A percentile compares a stretch with the other conserved stretches of the same genome.
Evolutionary conservation across 2,113 vertebrate species (phyloP).

Genomic region (Larimichthys crocea): DNA sequence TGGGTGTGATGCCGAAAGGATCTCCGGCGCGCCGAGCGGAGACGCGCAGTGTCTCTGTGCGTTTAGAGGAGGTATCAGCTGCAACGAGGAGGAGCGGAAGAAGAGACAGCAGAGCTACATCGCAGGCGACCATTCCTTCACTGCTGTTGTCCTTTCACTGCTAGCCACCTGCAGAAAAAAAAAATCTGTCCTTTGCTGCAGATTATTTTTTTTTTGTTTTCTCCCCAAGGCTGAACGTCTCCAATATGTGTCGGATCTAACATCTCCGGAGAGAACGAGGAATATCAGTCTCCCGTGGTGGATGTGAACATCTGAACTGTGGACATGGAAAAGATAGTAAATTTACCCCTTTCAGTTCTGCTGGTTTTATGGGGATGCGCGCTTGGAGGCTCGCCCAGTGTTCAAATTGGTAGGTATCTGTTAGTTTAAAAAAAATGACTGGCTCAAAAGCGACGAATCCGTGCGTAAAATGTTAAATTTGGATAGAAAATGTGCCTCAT

Average conservation of each 20-base stretch:
- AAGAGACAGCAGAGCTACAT: conserved; percentile 69
- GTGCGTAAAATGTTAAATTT: not conserved
- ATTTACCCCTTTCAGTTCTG: conserved; percentile 90
- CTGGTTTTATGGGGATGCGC: conserved; percentile 93
- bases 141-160: conserved; percentile 72
- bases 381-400: conserved; percentile 92
- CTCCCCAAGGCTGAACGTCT: conserved; percentile 25
- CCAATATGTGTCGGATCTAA: conserved; percentile 90
- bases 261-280: conserved; percentile 74
- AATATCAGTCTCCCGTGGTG: conserved; percentile 78
- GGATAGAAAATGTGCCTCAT: not conserved
- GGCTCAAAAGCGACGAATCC: not conserved
- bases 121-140: conserved; percentile 78
- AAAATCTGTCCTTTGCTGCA: conserved; percentile 44
- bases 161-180: conserved; percentile 65
- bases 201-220: conserved; percentile 16
- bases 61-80: conserved; percentile 81
- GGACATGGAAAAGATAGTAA: conserved; percentile 96
- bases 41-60: conserved; percentile 77
- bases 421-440: not conserved
- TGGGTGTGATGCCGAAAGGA: conserved; percentile 86
- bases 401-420: conserved; percentile 93
- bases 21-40: conserved; percentile 71
- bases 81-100: conserved; percentile 73
- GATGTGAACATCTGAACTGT: conserved; percentile 87